Evolutionary conservation across 2,113 vertebrate species (phyloP), one percentile per base, ranked within the genome.

Genomic region (Python bivittatus): DNA sequence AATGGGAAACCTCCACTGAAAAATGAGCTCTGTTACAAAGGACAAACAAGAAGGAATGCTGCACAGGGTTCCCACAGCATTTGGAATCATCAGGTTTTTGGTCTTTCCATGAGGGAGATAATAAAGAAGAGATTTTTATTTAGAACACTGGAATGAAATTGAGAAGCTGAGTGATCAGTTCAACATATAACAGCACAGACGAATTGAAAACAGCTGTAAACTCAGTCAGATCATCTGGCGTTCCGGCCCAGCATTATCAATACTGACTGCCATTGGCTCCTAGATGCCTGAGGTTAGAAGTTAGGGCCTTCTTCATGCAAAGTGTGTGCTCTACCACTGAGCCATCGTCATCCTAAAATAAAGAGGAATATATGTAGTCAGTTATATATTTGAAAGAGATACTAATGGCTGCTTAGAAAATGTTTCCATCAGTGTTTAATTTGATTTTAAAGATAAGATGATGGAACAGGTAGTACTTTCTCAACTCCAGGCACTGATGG

Each of bases 1-100:
- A 97, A 97, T 96, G 94, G 94, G 94, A 95, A 97, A 95, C 91
- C 95, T 96, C 93, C 90, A 90, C 96, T 97, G 97, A 97, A 96
- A 97, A 97, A 97, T 94, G 95, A 97, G 95, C 97, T 96, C 94
- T 0, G 10, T 96, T 95, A 97, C 96, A 96, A 97, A 93, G 92
- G 96, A 92, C 94, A 96, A 95, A 96, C 93, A 96, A 95, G 95
- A 92, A 91, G 94, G 95, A 95, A 95, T 95, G 94, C 64, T 92
- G 94, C 93, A 90, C 23, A 91, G 95, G 95, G 93, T 94, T 94
- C 96, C 91, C 95, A 96, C 95, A 92, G 95, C 95, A 93, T 96
- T 96, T 93, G 91, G 93, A 95, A 92, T 94, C 58, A 0, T 84
- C 94, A 88, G 53, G 54, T 90, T 90, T 95, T 94, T 94, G 94